Evolutionary conservation across 1,140 invertebrate species (phyloP).

Genomic region (Drosophila cardini): DNA sequence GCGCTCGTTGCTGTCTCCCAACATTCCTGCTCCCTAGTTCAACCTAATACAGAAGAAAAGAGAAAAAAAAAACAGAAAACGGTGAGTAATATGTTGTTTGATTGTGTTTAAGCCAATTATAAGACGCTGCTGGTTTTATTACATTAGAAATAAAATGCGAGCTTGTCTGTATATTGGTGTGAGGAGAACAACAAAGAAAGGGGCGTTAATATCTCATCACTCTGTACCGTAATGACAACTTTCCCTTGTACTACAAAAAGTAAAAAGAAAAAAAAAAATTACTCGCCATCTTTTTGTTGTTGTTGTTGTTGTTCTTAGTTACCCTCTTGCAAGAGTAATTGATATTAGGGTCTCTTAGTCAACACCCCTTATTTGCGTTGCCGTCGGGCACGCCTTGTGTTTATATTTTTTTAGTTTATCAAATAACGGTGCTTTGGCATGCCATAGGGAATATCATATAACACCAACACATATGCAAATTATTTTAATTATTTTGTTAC

Average conservation of each 20-base stretch:
- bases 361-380: conserved; percentile 59
- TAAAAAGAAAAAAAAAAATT: conserved; percentile 1
- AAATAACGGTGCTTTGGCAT: conserved; percentile 33
- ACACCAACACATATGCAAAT: conserved; percentile 21
- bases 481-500: conserved; percentile 21
- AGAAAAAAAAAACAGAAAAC: conserved; percentile 42
- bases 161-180: not conserved
- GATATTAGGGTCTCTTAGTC: conserved; percentile 38
- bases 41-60: conserved; percentile 34
- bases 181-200: not conserved
- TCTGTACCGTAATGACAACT: conserved; percentile 34
- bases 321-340: conserved; percentile 29
- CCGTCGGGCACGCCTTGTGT: conserved; percentile 51
- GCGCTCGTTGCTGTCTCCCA: conserved; percentile 51
- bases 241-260: conserved; percentile 39
- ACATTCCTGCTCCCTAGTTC: conserved; percentile 57
- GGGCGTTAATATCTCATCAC: conserved; percentile 15
- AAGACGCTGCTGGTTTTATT: conserved; percentile 34
- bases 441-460: conserved; percentile 25
- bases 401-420: conserved; percentile 23
- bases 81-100: conserved; percentile 69
- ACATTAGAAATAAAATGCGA: conserved; percentile 28
- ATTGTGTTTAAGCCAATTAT: conserved; percentile 66
- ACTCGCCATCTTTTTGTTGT: conserved; percentile 30
- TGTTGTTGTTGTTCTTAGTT: conserved; percentile 21